Evolutionary conservation across 2,113 vertebrate species (phyloP), one percentile per base, ranked within the genome.

Genomic region (Caracal caracal): DNA sequence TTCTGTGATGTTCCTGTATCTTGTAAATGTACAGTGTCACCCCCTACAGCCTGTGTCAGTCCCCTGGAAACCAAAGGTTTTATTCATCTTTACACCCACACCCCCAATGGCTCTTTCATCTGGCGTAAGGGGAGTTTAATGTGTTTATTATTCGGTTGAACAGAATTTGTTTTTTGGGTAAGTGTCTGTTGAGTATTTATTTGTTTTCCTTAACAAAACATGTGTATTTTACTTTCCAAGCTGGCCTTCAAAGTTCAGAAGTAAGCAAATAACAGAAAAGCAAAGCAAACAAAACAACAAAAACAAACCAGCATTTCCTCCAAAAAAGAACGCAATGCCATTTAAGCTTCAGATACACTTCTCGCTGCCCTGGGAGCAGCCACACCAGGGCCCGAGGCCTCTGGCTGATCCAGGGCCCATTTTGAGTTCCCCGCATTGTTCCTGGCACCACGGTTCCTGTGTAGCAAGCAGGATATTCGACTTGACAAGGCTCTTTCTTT

Each of bases 401-500:
- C 94, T 91, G 4, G 56, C 61, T 71, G 96, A 96, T 66, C 51
- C 89, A 95, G 96, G 89, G n/a, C 94, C 61, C 61, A 93, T 96
- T 98, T 96, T 35, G 22, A 19, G 61, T 90, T 59, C 43, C 80
- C 75, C 37, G 6, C n/a, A 86, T 98, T 95, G 91, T 97, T 95
- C 91, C 96, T 93, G 95, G 93, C 75, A 87, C 10, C 8, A 13
- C 2, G 63, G 87, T 91, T 97, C 89, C 88, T 53, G 26, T 80
- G 93, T 56, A 78, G 66, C 95, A 94, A 71, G 87, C 93, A 96
- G 97, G 88, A 97, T 98, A 97, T 98, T 98, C 94, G 95, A 95
- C 93, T 90, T 98, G 97, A 98, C 93, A 97, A 96, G 93, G 66
- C 35, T 86, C 85, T 94, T 98, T 97, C 97, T 97, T 97, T 96